Evolutionary conservation across 2,797 vertebrate species (phyloP), one percentile per base, ranked within the genome.

Genomic region (Melanotaenia trifasciata): DNA sequence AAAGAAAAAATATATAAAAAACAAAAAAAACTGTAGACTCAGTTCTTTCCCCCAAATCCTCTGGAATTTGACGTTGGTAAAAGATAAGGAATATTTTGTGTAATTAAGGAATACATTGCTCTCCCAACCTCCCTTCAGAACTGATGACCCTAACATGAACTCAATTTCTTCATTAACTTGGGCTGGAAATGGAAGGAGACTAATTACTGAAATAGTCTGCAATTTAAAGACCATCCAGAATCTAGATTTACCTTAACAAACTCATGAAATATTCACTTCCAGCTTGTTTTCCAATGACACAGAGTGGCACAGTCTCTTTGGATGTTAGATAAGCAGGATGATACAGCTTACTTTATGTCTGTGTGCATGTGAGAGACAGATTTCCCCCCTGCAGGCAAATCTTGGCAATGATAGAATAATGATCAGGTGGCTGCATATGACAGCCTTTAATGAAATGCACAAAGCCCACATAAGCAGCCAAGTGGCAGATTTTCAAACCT

Each of bases 361-460:
- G 35, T 62, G 0, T 61, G 53, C 68, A 62, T 63, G 64, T 54
- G 58, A 54, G 43, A 67, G 62, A 40, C 56, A 79, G 78, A 73
- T 54, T 59, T 58, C 67, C 62, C 76, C 64, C n/a, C 58, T 8
- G 2, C 22, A 63, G 63, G 67, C 54, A 76, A 70, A 58, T 71
- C 77, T 76, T 85, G 81, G 84, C 79, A 84, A 63, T n/a, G 70
- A 56, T 57, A 58, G 24, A 60, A 72, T 24, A 47, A 82, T 4
- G 75, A 86, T 89, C 83, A 84, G 83, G 78, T 86, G 80, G 56
- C 63, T 20, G 57, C 57, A 30, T 77, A 65, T 57, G 63, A 67
- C 53, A 73, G 63, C 61, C 36, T 80, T 84, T 81, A 89, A 85
- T 87, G 78, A 83, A 84, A 78, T 64, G 74, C 57, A 78, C 69